These are phyloP conservation scores for Lepidostoma basale DNA, from an alignment of 1,140 invertebrate genomes.

Conservation along the genomic window DNA sequence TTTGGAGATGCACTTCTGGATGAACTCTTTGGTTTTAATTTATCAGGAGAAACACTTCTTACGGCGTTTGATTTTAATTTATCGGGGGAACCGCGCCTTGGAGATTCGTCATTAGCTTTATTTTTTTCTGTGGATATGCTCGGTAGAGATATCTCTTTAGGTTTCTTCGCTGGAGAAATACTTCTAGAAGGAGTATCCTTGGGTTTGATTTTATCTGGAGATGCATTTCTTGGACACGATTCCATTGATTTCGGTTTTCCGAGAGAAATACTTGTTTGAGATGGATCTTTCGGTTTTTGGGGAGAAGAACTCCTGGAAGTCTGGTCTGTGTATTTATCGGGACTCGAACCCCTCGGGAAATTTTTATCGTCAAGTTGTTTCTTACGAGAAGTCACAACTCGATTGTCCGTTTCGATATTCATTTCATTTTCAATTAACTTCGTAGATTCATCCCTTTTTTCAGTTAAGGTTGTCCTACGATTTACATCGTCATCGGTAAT, in stretches of 20 bases:
- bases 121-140: constrained; percentile 7
- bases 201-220: neutral
- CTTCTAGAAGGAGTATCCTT: neutral
- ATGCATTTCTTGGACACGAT: constrained; percentile 10
- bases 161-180: constrained; percentile 7
- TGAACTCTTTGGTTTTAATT: neutral
- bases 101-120: neutral
- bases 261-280: neutral
- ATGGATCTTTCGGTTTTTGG: constrained; percentile 19
- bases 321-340: neutral
- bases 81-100: neutral
- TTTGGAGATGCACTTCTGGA: neutral
- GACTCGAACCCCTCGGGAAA: constrained; percentile 19
- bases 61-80: neutral
- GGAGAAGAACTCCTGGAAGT: constrained; percentile 28
- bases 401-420: constrained; percentile 30
- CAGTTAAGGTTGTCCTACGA: neutral
- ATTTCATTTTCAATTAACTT: constrained; percentile 47
- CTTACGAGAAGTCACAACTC: neutral
- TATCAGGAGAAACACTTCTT: neutral
- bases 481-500: neutral
- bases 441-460: constrained; percentile 36
- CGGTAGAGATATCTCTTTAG: neutral
- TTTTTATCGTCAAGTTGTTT: neutral
- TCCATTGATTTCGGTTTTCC: constrained; percentile 11